Evolutionary conservation across 2,888 invertebrate species (phyloP), one percentile per base, ranked within the genome.

Genomic region (Polyommatus iphigenia): DNA sequence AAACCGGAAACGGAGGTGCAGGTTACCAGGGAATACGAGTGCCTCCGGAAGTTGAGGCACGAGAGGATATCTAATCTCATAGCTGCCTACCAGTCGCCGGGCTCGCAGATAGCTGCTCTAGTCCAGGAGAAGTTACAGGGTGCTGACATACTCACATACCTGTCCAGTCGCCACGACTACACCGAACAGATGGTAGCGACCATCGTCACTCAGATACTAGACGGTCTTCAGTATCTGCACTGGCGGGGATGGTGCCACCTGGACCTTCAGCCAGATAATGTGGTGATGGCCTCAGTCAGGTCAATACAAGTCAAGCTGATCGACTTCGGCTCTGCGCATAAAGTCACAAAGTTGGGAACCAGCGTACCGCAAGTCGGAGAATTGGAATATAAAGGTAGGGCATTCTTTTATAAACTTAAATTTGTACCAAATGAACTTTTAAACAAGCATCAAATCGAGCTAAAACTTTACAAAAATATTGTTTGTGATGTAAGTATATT

Each of bases 181-280:
- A 96, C 97, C 0, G 99, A 99, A 89, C 98, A 99, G 90, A 97
- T 97, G 90, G 98, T 99, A 0, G 97, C 98, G 0, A 96, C 96
- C 1, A 96, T 99, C 36, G 95, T 99, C 71, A 95, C 96, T 3
- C 99, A 99, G 93, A 92, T 98, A 0, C 91, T 98, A 78, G 98
- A 99, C 85, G 99, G 96, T 0, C 92, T 99, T 0, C 99, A 99
- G 90, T 99, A 99, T 89, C 93, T 99, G 67, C 99, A 99, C 90
- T 99, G 99, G 97, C 95, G 98, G 84, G 98, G 98, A 3, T 96
- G 96, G 82, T 97, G 97, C 83, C 98, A 98, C 88, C 91, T 99
- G 80, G 97, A 99, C 88, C 94, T 99, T 76, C 98, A 99, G 89
- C 99, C 99, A 0, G 98, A 99, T 87, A 99, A 99, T 89, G 95